Base-by-base conservation (phyloP, 2,888 invertebrate species). In the Lasioglossum villosulum region DNA sequence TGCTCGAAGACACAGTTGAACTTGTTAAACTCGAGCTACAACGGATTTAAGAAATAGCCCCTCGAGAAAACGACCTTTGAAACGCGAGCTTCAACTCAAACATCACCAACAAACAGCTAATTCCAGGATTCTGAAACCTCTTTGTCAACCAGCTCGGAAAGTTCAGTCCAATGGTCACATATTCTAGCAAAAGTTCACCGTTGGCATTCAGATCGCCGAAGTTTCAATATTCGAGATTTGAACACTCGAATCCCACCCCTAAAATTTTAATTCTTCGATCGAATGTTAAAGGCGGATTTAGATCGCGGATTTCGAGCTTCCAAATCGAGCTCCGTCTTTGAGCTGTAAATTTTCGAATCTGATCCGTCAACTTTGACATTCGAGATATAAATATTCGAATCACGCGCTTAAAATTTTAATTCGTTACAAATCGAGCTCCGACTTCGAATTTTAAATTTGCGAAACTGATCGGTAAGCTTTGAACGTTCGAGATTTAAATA, bases 11-110 rank as follows among this genome's bases (percentile, higher is more conserved):
- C 42, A 16, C 10, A 42, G 52, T 66, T 56, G 34, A 39, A 75
- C 78, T 73, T 73, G 78, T 73, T 80, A 75, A 70, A 70, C 39
- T 23, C 14, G 30, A 30, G 52, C 12, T 56, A 42, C 75, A 27
- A 42, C 19, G 30, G 68, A 52, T 52, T 70, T 42, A 45, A 30
- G 30, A 34, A 34, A n/a, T 59, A 27, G 59, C 27, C 14, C 14
- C 14, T n/a, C 59, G 27, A 12, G 59, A 59, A 14, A 14, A 59
- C 5, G 59, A 59, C 14, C 59, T 59, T 52, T 52, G 52, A 52
- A 52, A n/a, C 23, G 3, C 52, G 23, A 52, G 52, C 23, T 23
- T 23, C 52, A 23, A n/a, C 52, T n/a, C 52, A 52, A 52, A 52
- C 52, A 52, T 23, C 52, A 23, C 52, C 52, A 23, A 10, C 27